Evolutionary conservation across 2,797 vertebrate genomes (phyloP), one percentile per base, ranked within the genome.

Genomic region (Halcyon chelicuti): DNA sequence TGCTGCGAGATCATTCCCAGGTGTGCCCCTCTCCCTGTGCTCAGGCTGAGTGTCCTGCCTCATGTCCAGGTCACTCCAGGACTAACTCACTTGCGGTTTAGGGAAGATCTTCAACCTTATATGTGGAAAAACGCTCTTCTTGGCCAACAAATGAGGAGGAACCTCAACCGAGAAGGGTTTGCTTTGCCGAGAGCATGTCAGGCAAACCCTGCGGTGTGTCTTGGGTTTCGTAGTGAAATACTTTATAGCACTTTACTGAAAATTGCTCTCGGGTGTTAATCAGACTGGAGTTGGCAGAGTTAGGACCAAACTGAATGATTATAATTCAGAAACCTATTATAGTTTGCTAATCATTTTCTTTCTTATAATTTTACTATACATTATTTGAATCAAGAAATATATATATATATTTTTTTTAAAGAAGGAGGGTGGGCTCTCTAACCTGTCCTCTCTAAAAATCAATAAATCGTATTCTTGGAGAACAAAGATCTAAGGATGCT

Each of bases 31-130:
- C 4, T 3, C 10, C 37, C 75, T 16, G 35, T 0, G 6, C 60
- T 39, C 33, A 7, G n/a, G 14, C 31, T 52, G 37, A 3, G 0
- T 3, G 22, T 77, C 77, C 73, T 94, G 52, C 58, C 25, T 55
- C 3, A 0, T 1, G 5, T 15, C 52, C 2, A 2, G 13, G 2
- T 7, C 1, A 0, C 57, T 44, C 44, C 71, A 63, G 60, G 31
- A 23, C 76, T 33, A 31, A 39, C 51, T 33, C 16, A 23, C 13
- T 52, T 22, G 55, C 40, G 65, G 5, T 5, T 67, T 12, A 14
- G 52, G 65, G 49, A 14, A 14, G 49, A 33, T 8, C 62, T 88
- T 37, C 28, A 37, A 7, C 25, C 6, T 74, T 22, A 15, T 55
- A 46, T 4, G 0, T 14, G 16, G 78, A 22, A 17, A 47, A 65